phyloP scores from a whole-genome alignment of 53 echinoderm and acorn worm genomes.

The Paracentrotus lividus region DNA sequence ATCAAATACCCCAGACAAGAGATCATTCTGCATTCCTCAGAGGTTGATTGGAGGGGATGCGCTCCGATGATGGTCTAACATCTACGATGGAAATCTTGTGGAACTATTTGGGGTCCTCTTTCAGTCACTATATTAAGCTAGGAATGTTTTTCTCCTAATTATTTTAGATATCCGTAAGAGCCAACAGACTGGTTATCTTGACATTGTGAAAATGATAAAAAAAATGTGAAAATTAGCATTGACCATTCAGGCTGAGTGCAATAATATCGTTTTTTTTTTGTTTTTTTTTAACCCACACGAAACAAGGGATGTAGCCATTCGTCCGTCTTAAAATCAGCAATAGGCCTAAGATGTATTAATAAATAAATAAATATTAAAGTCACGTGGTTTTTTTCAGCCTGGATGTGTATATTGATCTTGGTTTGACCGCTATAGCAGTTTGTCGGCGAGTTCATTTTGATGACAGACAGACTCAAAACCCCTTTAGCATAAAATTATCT shows the following conservation, averaged over 20 bases:
- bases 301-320: not conserved
- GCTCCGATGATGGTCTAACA: not conserved
- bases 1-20: conserved; percentile 19
- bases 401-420: too few relatives aligned
- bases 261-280: too few relatives aligned
- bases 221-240: not conserved
- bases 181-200: not conserved
- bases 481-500: conserved; percentile 22
- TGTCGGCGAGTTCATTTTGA: conserved; percentile 3
- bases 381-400: not conserved
- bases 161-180: not conserved
- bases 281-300: not conserved
- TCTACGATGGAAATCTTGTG: conserved; percentile 1
- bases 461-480: conserved; percentile 20
- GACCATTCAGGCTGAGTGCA: too few relatives aligned
- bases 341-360: too few relatives aligned
- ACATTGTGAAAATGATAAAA: not conserved
- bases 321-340: not conserved
- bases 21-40: conserved; percentile 6
- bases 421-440: conserved; percentile 22
- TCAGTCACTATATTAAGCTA: not conserved
- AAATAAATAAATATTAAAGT: too few relatives aligned
- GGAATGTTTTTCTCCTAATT: not conserved
- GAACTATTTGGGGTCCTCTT: not conserved
- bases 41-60: conserved; percentile 23